A percentile compares a stretch with the other conserved stretches of the same genome.
phyloP scores from a whole-genome alignment of 1,140 invertebrate genomes.

The Heterodera carotae region DNA sequence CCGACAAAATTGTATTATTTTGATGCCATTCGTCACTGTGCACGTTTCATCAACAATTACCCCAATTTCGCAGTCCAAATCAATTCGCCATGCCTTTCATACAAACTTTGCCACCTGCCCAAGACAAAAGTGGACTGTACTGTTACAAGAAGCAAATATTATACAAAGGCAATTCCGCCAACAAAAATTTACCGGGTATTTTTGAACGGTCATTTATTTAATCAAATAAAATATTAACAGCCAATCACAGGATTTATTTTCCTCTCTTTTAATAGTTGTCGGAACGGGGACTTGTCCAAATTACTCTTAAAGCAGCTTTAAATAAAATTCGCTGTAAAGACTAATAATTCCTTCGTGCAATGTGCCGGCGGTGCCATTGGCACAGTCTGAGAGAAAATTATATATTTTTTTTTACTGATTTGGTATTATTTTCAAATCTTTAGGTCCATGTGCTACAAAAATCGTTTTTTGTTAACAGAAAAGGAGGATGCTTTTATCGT shows the following conservation, averaged over 20 bases:
- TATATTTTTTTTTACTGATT: not conserved
- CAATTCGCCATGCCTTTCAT: constrained; percentile 22
- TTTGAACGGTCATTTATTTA: not conserved
- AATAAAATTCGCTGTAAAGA: too few species aligned
- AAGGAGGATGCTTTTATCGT: not conserved
- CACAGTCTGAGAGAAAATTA: not conserved
- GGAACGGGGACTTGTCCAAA: too few species aligned
- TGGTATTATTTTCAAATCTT: not conserved
- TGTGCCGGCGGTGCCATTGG: too few species aligned
- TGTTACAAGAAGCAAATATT: constrained; percentile 12
- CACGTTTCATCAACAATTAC: constrained; percentile 22
- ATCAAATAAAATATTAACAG: too few species aligned
- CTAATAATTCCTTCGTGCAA: too few species aligned
- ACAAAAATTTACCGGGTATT: not conserved
- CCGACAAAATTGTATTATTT: constrained; percentile 15
- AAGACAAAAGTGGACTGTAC: constrained; percentile 10
- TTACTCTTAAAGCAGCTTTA: too few species aligned
- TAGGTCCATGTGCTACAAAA: not conserved
- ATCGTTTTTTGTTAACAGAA: not conserved
- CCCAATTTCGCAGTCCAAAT: not conserved
- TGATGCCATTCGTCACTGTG: constrained; percentile 25
- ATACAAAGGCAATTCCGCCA: not conserved
- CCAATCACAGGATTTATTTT: too few species aligned
- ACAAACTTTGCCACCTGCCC: constrained; percentile 19
- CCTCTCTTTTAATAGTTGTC: too few species aligned